Percentiles rank a stretch among this genome's conserved stretches.
Evolutionary conservation across 2,888 invertebrate species (phyloP).

Genomic region (Asteroscopus sphinx): DNA sequence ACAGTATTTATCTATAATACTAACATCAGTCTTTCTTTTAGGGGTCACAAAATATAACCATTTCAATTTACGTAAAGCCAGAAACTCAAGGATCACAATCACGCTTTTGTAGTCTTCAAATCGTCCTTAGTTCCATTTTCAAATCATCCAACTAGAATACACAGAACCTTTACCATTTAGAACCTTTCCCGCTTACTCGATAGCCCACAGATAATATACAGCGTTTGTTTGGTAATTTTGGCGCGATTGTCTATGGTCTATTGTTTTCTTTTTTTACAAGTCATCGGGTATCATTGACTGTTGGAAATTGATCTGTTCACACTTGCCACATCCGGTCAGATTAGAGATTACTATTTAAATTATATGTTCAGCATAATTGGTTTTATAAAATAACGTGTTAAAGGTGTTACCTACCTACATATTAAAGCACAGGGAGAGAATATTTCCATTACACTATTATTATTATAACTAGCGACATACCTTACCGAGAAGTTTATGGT

Average conservation of each 20-base stretch:
- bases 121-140: neutral
- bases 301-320: conserved; percentile 63
- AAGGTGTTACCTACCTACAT: neutral
- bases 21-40: no score
- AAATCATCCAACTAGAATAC: neutral
- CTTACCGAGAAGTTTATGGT: no score
- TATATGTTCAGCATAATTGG: conserved; percentile 48
- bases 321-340: conserved; percentile 61
- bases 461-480: neutral
- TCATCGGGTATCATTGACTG: conserved; percentile 61
- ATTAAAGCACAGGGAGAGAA: no score
- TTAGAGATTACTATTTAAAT: conserved; percentile 43
- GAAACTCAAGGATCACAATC: no score
- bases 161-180: conserved; percentile 20
- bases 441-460: no score
- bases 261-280: conserved; percentile 74
- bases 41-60: no score
- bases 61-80: no score
- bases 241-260: conserved; percentile 76
- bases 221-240: conserved; percentile 82
- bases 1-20: no score
- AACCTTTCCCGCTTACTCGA: conserved; percentile 10
- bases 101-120: no score
- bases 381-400: conserved; percentile 22
- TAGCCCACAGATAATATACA: conserved; percentile 67